Conservation (phyloP, 1,140 invertebrate genomes). For the Ips typographus region DNA sequence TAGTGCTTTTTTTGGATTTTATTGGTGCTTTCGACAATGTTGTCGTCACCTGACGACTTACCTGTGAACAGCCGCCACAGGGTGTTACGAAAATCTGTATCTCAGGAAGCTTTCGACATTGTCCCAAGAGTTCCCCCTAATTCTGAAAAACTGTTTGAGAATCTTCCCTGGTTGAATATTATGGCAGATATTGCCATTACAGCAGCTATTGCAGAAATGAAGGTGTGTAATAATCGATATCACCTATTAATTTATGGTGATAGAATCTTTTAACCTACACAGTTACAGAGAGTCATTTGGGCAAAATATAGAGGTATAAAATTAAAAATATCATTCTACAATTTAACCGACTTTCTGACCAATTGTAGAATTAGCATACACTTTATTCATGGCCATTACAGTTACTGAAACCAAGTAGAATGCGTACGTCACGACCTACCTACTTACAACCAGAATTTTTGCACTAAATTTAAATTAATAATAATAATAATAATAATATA, state of each 20-base stretch:
- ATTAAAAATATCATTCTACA: too few species aligned
- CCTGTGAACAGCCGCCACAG: conserved; percentile 37
- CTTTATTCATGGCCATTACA: too few species aligned
- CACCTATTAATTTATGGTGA: background rate
- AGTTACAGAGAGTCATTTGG: too few species aligned
- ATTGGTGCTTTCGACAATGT: conserved; percentile 35
- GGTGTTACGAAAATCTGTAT: conserved; percentile 41
- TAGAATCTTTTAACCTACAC: too few species aligned
- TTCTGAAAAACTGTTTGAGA: conserved; percentile 47
- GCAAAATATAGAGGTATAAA: too few species aligned
- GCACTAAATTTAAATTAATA: background rate
- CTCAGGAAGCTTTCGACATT: conserved; percentile 39
- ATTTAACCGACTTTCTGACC: too few species aligned
- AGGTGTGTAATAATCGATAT: conserved; percentile 39
- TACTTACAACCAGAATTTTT: background rate
- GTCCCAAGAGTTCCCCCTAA: conserved; percentile 46
- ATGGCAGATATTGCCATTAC: conserved; percentile 50
- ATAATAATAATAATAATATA: too few species aligned
- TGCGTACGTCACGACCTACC: too few species aligned
- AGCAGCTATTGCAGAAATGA: conserved; percentile 49
- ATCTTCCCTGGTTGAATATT: conserved; percentile 49
- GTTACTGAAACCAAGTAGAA: too few species aligned
- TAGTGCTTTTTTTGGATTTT: conserved; percentile 28
- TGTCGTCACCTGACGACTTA: conserved; percentile 44
- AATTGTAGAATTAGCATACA: too few species aligned